Percentiles rank a stretch among this genome's conserved stretches.
phyloP scores from a whole-genome alignment of 2,113 vertebrate genomes.

The Casuarius casuarius region DNA sequence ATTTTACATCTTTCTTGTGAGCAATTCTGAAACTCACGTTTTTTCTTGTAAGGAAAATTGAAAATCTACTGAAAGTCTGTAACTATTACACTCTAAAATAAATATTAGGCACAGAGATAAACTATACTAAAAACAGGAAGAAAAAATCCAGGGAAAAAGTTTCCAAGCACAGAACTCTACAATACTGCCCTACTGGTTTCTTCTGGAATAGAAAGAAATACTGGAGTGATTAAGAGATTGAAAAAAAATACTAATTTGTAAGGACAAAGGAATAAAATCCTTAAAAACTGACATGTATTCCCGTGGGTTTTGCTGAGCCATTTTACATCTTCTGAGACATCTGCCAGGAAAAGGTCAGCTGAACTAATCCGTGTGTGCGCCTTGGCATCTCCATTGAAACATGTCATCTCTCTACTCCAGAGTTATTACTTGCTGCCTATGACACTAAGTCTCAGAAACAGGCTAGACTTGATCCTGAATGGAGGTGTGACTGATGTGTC shows the following conservation, averaged over 20 bases:
- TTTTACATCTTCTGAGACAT: background rate
- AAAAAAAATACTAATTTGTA: background rate
- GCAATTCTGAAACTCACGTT: background rate
- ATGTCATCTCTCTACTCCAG: slow-evolving; percentile 1
- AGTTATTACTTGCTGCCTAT: slow-evolving; percentile 30
- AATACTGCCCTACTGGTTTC: background rate
- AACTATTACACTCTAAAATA: background rate
- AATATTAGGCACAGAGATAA: background rate
- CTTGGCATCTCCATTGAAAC: slow-evolving; percentile 12
- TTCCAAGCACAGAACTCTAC: background rate
- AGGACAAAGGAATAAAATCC: background rate
- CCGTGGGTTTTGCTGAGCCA: background rate
- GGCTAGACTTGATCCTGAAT: background rate
- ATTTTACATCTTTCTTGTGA: background rate
- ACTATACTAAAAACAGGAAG: background rate
- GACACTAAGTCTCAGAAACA: slow-evolving; percentile 51
- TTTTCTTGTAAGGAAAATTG: background rate
- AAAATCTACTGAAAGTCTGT: background rate
- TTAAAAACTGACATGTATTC: background rate
- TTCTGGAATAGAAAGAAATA: background rate
- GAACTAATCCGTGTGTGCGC: slow-evolving; percentile 9
- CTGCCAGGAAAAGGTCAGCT: slow-evolving; percentile 31
- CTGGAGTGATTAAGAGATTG: background rate
- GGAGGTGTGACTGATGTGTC: slow-evolving; percentile 45
- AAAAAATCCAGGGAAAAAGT: background rate